Conservation (phyloP, 2,888 invertebrate genomes). For the Camponotus fellah region DNA sequence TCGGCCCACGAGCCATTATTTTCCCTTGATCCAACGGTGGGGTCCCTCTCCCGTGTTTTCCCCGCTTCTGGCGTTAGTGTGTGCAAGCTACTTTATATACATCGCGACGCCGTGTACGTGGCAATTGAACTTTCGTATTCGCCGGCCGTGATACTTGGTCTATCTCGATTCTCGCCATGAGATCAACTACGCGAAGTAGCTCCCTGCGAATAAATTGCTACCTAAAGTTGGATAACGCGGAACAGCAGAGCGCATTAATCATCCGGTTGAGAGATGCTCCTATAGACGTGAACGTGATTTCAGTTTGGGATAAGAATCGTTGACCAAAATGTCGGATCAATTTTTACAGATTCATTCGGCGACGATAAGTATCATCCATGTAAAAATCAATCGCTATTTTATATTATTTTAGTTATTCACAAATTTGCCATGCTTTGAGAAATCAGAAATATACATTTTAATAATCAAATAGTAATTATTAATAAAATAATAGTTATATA, state of each 20-base stretch:
- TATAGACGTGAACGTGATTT: conserved; percentile 28
- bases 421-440: not conserved
- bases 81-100: conserved; percentile 51
- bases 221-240: conserved; percentile 44
- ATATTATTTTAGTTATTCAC: not conserved
- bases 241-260: conserved; percentile 42
- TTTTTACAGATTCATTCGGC: not conserved
- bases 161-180: conserved; percentile 53
- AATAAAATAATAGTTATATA: not conserved
- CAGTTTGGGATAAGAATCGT: not conserved
- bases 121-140: conserved; percentile 57
- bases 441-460: not conserved
- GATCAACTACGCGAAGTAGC: conserved; percentile 47
- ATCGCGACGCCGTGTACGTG: conserved; percentile 52
- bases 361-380: not conserved
- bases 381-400: not conserved
- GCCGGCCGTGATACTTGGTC: conserved; percentile 48
- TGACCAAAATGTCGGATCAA: not conserved
- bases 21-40: conserved; percentile 59
- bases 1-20: conserved; percentile 59
- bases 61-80: not conserved
- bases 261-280: conserved; percentile 30
- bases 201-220: conserved; percentile 53
- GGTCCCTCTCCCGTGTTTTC: conserved; percentile 18
- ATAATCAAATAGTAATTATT: not conserved